Conservation (phyloP, 1,140 invertebrate species). For the Drosophila sechellia region DNA sequence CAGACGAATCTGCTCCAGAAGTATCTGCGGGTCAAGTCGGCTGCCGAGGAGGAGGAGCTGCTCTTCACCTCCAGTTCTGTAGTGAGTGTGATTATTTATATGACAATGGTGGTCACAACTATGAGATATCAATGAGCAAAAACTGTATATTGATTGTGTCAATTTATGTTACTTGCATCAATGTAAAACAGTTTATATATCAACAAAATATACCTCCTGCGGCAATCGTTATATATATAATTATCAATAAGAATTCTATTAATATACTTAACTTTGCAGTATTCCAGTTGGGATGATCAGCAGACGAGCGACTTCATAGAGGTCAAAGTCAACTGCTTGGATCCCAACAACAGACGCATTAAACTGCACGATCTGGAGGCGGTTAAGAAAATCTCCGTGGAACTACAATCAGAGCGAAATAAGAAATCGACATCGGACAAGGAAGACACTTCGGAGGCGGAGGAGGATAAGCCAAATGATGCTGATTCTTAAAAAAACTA, state of each 20-base stretch:
- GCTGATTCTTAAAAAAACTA: conserved; percentile 36
- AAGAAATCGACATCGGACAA: conserved; percentile 23
- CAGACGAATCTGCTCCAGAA: conserved; percentile 77
- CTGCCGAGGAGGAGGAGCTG: conserved; percentile 58
- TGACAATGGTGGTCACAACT: neutral
- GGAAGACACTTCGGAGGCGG: conserved; percentile 29
- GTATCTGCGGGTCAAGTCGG: conserved; percentile 73
- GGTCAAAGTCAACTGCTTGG: conserved; percentile 73
- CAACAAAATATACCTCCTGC: neutral
- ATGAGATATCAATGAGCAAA: neutral
- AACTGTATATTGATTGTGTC: too few species aligned
- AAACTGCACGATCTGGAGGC: conserved; percentile 61
- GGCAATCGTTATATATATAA: neutral
- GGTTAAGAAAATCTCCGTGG: conserved; percentile 54
- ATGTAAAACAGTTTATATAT: too few species aligned
- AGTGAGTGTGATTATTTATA: conserved; percentile 45
- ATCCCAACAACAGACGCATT: conserved; percentile 75
- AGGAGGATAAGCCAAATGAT: conserved; percentile 30
- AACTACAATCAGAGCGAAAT: conserved; percentile 40
- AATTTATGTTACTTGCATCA: neutral
- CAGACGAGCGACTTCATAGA: conserved; percentile 67
- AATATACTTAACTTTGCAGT: conserved; percentile 42
- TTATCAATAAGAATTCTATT: neutral
- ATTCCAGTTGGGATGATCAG: conserved; percentile 82
- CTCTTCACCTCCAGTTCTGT: conserved; percentile 81